Evolutionary conservation across 2,797 vertebrate genomes (phyloP), one percentile per base, ranked within the genome.

Genomic region (Botia almorhae): DNA sequence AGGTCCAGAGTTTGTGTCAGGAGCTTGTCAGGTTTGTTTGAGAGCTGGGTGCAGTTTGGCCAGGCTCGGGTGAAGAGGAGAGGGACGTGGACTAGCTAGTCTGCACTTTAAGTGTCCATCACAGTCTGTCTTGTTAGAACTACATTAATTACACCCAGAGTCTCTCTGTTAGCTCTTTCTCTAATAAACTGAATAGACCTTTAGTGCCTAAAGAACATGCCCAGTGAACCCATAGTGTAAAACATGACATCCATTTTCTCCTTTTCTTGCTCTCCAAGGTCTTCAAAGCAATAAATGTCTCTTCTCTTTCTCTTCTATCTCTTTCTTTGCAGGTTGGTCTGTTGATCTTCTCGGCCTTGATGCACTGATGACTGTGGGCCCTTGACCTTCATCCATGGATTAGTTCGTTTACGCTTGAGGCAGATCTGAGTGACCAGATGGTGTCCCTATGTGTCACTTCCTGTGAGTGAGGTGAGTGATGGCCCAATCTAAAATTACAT

Each of bases 401-500:
- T 83, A 84, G 83, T 51, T 68, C 51, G 46, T 80, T 71, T 51
- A 56, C 23, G 69, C 79, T 73, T 69, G 69, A 80, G 78, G 64
- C 68, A 67, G 64, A 83, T 72, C 73, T 67, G 56, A 80, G 79
- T 74, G 82, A 70, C 76, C 84, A 79, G 82, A 84, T 89, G 87
- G 81, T 71, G 63, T 81, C 76, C 58, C 6, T 26, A 53, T 56
- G 23, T 55, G 63, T 79, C 76, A 76, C 63, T 58, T 83, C 60
- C 72, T 75, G 69, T 33, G 53, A 65, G 69, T 82, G 72, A 70
- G 87, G 88, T 88, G 82, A 87, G 85, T 83, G 53, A 36, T 50
- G 70, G 16, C 26, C 51, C 48, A 68, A 50, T 70, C 36, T 36
- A 29, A 76, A n/a, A 51, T 69, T 7, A 39, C 60, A 51, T 69